phyloP scores from a whole-genome alignment of 2,113 vertebrate genomes.

The Macaca mulatta region DNA sequence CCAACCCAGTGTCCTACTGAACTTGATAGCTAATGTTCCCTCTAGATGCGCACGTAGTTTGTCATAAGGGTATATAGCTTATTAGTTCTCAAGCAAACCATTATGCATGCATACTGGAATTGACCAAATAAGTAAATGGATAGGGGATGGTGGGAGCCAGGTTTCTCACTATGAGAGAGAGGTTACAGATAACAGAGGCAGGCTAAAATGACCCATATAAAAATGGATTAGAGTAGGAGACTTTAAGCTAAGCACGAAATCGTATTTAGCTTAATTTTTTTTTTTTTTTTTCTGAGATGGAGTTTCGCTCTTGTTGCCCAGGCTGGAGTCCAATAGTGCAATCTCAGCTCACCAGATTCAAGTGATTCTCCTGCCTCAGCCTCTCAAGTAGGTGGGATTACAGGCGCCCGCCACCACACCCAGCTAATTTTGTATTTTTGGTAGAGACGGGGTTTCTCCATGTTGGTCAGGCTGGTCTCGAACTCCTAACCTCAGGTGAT shows the following conservation, averaged over 20 bases:
- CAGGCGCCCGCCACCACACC: no score
- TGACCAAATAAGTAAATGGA: not conserved
- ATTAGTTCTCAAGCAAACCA: not conserved
- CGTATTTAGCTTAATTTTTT: not conserved
- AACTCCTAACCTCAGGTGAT: no score
- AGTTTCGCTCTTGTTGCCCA: no score
- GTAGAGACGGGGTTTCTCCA: no score
- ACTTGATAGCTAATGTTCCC: not conserved
- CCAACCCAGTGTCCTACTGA: not conserved
- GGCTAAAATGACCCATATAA: not conserved
- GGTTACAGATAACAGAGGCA: not conserved
- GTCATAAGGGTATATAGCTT: not conserved
- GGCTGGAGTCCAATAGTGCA: no score
- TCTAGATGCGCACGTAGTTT: not conserved
- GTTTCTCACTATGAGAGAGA: not conserved
- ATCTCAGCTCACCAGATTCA: no score
- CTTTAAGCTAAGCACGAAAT: not conserved
- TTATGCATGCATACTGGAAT: not conserved
- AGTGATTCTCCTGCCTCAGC: no score
- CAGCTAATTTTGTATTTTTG: no score
- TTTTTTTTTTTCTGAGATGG: no score
- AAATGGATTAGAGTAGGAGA: not conserved
- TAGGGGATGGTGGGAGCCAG: not conserved
- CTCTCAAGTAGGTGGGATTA: no score
- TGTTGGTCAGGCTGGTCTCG: no score